These are phyloP conservation scores for Sitta europaea DNA, from an alignment of 2,113 vertebrate genomes.

Conservation along the genomic window DNA sequence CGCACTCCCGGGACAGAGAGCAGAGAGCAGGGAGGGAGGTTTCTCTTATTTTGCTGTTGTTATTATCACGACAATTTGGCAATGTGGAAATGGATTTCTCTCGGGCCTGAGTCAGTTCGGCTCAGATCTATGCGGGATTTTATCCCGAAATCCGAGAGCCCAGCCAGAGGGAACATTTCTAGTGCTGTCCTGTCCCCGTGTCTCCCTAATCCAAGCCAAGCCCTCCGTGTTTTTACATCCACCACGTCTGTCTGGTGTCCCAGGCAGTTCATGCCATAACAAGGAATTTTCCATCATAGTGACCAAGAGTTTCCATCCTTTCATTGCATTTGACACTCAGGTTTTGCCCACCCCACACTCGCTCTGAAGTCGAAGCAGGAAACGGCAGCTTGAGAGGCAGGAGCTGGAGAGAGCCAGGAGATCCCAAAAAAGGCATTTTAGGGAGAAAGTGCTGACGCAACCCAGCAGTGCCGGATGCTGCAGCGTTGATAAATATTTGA, in stretches of 20 bases:
- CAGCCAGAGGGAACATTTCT: not conserved
- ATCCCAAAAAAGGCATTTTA: not conserved
- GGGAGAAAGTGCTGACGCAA: not conserved
- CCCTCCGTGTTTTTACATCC: not conserved
- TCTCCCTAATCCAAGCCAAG: not conserved
- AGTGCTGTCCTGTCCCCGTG: rapidly evolving
- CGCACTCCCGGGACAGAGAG: not conserved
- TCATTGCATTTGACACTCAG: not conserved
- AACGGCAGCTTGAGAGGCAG: not conserved
- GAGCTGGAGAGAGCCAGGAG: not conserved
- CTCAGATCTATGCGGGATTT: not conserved
- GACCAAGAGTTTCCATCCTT: not conserved
- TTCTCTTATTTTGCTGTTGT: not conserved
- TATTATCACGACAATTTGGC: not conserved
- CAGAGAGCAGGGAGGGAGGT: not conserved
- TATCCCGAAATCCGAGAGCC: not conserved
- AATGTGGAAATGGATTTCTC: not conserved
- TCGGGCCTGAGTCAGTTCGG: not conserved
- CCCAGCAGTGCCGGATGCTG: not conserved
- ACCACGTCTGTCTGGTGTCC: not conserved
- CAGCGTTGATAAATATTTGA: constrained; percentile 1
- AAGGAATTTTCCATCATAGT: not conserved
- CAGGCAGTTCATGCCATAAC: not conserved
- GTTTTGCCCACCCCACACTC: not conserved
- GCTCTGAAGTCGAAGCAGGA: not conserved